These are phyloP conservation scores for Phylloscopus whistleri DNA, from an alignment of 2,113 vertebrate genomes.

Conservation along the genomic window DNA sequence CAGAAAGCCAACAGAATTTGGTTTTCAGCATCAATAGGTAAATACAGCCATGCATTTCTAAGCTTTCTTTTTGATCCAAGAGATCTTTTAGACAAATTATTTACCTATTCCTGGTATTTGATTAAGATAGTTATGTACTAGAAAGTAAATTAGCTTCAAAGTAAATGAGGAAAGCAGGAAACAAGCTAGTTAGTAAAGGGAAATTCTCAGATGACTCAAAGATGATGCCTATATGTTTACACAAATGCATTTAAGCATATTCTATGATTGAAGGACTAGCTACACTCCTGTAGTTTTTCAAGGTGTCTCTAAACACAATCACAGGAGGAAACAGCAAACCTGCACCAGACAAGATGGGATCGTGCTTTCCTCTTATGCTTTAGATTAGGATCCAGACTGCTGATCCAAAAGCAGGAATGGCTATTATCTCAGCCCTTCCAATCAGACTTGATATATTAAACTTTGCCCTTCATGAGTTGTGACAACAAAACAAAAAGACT, in stretches of 20 bases:
- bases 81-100: neutral
- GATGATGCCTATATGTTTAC: neutral
- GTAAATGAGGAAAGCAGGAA: neutral
- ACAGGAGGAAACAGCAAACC: neutral
- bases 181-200: neutral
- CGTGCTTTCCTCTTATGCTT: neutral
- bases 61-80: neutral
- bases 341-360: neutral
- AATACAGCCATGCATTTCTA: neutral
- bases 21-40: neutral
- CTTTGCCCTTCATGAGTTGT: neutral
- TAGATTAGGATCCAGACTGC: neutral
- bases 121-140: neutral
- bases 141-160: neutral
- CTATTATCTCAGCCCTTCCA: neutral
- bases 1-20: neutral
- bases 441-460: neutral
- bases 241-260: neutral
- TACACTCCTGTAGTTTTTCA: neutral
- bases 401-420: neutral
- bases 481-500: neutral
- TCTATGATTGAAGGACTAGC: neutral
- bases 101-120: neutral
- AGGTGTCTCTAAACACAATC: neutral
- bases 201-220: neutral